Evolutionary conservation across 2,113 vertebrate species (phyloP).

Genomic region (Hyperopisus bebe): DNA sequence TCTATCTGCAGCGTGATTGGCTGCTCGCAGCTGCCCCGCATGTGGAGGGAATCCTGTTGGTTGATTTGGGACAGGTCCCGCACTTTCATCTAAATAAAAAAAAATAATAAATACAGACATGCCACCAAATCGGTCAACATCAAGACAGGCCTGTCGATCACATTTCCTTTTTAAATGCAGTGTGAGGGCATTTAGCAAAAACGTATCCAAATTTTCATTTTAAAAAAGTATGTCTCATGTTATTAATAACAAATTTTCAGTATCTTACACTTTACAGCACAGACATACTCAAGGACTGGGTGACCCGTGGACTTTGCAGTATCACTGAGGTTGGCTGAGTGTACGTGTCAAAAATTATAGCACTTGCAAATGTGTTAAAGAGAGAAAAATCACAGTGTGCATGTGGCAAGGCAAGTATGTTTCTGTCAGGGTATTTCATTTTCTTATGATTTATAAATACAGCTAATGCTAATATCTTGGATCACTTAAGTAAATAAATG

Average conservation of each 20-base stretch:
- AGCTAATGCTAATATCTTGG: not conserved
- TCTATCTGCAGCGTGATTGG: conserved; percentile 69
- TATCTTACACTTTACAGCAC: not conserved
- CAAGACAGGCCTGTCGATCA: not conserved
- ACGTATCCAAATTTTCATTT: not conserved
- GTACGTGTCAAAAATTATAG: not conserved
- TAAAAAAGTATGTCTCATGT: not conserved
- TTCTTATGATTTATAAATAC: not conserved
- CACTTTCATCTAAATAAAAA: conserved; percentile 43
- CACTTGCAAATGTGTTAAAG: not conserved
- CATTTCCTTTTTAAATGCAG: not conserved
- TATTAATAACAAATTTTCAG: not conserved
- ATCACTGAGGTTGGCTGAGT: not conserved
- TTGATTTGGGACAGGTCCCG: conserved; percentile 55
- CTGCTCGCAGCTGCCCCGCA: conserved; percentile 58
- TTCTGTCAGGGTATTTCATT: not conserved
- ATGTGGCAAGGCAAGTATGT: not conserved
- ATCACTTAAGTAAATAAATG: not conserved
- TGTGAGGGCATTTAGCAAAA: not conserved
- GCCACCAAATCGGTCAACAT: not conserved
- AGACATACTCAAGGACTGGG: not conserved
- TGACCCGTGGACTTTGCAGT: not conserved
- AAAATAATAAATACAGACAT: no score
- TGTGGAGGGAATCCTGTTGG: conserved; percentile 58
- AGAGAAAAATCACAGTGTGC: not conserved